Evolutionary conservation across 2,797 vertebrate genomes (phyloP).

Genomic region (Xiphorhynchus erythropygius): DNA sequence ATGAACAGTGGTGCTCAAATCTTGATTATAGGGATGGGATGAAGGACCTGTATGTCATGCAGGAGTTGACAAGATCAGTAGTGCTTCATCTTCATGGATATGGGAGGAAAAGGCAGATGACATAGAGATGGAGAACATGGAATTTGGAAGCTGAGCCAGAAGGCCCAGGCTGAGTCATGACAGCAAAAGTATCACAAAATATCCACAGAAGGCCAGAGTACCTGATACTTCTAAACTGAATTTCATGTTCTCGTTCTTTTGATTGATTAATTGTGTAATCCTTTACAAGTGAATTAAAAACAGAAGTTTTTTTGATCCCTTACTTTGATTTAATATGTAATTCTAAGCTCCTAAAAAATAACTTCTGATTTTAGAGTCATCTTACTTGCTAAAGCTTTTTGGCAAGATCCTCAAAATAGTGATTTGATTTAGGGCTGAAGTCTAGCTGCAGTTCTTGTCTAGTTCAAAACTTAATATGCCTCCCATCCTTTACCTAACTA

Average conservation of each 20-base stretch:
- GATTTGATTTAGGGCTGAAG: background rate
- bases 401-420: background rate
- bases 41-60: background rate
- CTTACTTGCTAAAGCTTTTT: background rate
- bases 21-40: background rate
- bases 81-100: background rate
- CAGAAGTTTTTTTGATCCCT: background rate
- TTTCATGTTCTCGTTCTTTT: background rate
- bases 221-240: background rate
- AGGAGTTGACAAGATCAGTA: background rate
- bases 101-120: background rate
- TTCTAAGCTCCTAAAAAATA: background rate
- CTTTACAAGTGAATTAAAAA: background rate
- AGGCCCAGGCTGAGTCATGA: background rate
- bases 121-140: background rate
- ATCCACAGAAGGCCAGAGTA: background rate
- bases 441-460: background rate
- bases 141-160: background rate
- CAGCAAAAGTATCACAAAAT: background rate
- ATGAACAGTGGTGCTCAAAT: background rate
- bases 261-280: background rate
- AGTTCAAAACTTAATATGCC: background rate
- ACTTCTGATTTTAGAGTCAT: background rate
- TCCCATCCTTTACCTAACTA: background rate
- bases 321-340: background rate